Evolutionary conservation across 1,140 invertebrate genomes (phyloP).

Genomic region (Potamilus streckersoni): DNA sequence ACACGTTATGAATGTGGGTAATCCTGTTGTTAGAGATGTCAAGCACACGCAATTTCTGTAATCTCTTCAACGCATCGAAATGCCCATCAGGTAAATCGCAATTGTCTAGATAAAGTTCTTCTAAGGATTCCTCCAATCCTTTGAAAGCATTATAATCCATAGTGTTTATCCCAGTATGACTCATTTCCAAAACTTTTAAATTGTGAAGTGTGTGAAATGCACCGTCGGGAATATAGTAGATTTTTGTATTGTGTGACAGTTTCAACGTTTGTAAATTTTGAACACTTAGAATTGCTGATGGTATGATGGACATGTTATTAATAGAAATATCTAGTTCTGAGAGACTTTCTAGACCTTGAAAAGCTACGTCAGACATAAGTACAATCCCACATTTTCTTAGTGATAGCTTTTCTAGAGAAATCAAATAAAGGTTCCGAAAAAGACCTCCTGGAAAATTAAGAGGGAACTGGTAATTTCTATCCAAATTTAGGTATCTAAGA

Average conservation of each 20-base stretch:
- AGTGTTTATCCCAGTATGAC: conserved; percentile 17
- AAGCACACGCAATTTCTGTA: conserved; percentile 8
- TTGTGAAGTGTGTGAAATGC: conserved; percentile 17
- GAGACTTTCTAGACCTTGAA: conserved; percentile 15
- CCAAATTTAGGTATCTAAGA: conserved; percentile 14
- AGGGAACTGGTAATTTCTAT: conserved; percentile 18
- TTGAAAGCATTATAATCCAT: conserved; percentile 14
- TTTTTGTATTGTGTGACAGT: conserved; percentile 18
- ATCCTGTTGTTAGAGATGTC: conserved; percentile 29
- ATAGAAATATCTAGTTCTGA: conserved; percentile 22
- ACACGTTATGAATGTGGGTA: conserved; percentile 26
- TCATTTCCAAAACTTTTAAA: conserved; percentile 16
- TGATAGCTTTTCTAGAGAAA: conserved; percentile 9
- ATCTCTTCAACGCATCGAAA: conserved; percentile 21
- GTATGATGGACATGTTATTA: conserved; percentile 12
- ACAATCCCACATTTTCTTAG: conserved; percentile 20
- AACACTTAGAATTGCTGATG: conserved; percentile 7
- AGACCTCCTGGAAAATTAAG: conserved; percentile 13
- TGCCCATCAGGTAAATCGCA: conserved; percentile 15
- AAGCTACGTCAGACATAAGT: conserved; percentile 5
- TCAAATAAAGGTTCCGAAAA: conserved; percentile 14
- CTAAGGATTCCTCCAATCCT: conserved; percentile 16
- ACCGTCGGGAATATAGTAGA: conserved; percentile 25
- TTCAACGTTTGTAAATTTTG: conserved; percentile 21
- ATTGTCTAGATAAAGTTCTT: conserved; percentile 14